Conservation (phyloP, 1,140 invertebrate genomes). For the Acyrthosiphon pisum region DNA sequence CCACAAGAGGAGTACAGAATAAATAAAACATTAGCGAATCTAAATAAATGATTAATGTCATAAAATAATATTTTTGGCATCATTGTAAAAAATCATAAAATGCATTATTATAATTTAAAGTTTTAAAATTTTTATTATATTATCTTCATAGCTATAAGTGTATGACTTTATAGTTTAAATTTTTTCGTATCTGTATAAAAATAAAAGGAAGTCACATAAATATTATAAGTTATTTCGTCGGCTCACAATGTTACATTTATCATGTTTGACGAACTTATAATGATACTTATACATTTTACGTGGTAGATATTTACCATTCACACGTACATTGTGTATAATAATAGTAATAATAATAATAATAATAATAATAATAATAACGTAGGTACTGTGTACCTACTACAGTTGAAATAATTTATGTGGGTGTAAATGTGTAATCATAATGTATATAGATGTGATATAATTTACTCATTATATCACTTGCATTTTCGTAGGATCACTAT, state of each 20-base stretch:
- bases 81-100: not conserved
- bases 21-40: not conserved
- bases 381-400: not conserved
- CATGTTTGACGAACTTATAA: not conserved
- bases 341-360: not conserved
- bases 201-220: not conserved
- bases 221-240: not conserved
- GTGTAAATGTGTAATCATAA: not conserved
- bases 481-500: not conserved
- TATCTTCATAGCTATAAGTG: not conserved
- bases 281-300: not conserved
- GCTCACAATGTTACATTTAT: not conserved
- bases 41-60: not conserved
- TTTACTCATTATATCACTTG: conserved; percentile 33
- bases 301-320: not conserved
- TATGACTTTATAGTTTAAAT: not conserved
- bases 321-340: not conserved
- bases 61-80: not conserved
- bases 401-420: conserved; percentile 12
- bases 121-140: not conserved
- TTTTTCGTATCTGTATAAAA: not conserved
- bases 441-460: conserved; percentile 13
- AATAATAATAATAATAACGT: too few species aligned
- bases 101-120: not conserved
- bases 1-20: not conserved